Evolutionary conservation across 1,140 invertebrate species (phyloP), one percentile per base, ranked within the genome.

Genomic region (Rhynchophorus ferrugineus): DNA sequence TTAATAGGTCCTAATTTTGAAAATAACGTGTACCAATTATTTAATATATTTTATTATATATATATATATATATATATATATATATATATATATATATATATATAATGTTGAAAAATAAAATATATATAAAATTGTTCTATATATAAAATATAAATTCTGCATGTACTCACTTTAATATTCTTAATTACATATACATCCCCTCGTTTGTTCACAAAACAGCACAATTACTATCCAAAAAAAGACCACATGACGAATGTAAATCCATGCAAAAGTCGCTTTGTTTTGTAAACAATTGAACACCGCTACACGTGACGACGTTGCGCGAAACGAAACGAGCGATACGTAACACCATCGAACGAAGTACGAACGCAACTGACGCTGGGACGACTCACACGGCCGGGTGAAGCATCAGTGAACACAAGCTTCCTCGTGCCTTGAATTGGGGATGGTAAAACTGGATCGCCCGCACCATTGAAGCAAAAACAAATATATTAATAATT

Each of bases 191-290:
- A n/a, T n/a, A n/a, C n/a, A n/a, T n/a, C n/a, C n/a, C n/a, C n/a
- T n/a, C n/a, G n/a, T n/a, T n/a, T n/a, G n/a, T n/a, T 37, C 35
- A 37, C 14, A 16, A 37, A 37, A 37, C 35, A 37, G 17, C 35
- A 37, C 35, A 3, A 33, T 6, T 6, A 36, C 1, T 37, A 13
- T 16, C 14, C 11, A 16, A 3, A 36, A 3, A 13, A 13, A 2
- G 17, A 6, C 7, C 14, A 13, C 5, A 16, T 16, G 13, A 2
- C 2, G 17, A 37, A 37, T 36, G 11, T 36, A n/a, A 16, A 16
- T 37, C 14, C 35, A 37, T 16, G 24, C 5, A 33, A 33, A 11
- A 16, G 17, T 13, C 13, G 14, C 13, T 37, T 37, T 37, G 35
- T 37, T 37, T 9, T 37, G 35, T 37, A 37, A 37, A 37, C 35